Evolutionary conservation across 2,113 vertebrate species (phyloP), one percentile per base, ranked within the genome.

Genomic region (Ctenodactylus gundi): DNA sequence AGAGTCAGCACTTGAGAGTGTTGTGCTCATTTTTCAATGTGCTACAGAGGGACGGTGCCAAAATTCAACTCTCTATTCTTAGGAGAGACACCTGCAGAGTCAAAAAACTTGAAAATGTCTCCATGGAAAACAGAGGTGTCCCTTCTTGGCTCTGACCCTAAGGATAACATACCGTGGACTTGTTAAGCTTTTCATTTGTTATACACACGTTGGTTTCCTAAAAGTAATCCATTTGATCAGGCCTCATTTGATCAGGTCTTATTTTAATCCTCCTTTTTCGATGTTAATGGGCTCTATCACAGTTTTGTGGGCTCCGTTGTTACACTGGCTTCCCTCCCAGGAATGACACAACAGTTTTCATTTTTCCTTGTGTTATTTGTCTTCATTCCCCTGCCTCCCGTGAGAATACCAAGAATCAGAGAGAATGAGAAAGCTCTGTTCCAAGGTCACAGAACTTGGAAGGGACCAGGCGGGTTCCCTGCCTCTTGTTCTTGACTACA

Each of bases 1-100:
- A 58, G 27, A 93, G 49, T 95, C 92, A 88, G 96, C 83, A 60
- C 39, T 57, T 39, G 29, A 49, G 58, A 89, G 8, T 34, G 4
- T 27, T 25, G 9, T 58, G 57, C 31, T 90, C 80, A n/a, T 88
- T 93, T 83, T 68, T 94, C 93, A 93, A 2, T 31, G 39, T 4
- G 2, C 49, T n/a, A 7, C 9, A 21, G 55, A 58, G 10, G 23
- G 64, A 62, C 21, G 34, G 4, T 39, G 49, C 46, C 51, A 5
- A 39, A 62, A 75, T 10, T 8, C 2, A 4, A 7, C 58, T 72
- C 0, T 44, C 9, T 14, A 11, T 85, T 87, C 29, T 64, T 53
- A 51, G 21, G 36, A 64, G 62, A 82, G 65, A 58, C 29, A 34
- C 46, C 1, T 0, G 44, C 1, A 0, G 85, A 6, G 81, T 15